Percentiles rank a stretch among this genome's conserved stretches.
Conservation (phyloP, 2,888 invertebrate genomes). For the Liodrosophila aerea region DNA sequence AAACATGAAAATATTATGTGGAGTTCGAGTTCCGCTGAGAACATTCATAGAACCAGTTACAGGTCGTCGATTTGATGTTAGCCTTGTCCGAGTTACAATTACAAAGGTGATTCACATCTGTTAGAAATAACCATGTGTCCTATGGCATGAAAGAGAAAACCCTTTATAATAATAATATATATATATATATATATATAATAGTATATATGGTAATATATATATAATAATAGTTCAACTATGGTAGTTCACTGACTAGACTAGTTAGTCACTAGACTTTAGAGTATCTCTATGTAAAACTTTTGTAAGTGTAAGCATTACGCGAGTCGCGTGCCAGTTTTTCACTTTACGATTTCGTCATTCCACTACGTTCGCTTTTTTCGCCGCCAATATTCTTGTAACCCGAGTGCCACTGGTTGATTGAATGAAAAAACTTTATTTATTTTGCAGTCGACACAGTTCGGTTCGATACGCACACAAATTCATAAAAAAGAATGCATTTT, state of each 20-base stretch:
- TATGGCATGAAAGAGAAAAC: not conserved
- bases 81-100: conserved; percentile 24
- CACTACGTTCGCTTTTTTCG: conserved; percentile 19
- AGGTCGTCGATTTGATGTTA: conserved; percentile 7
- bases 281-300: conserved; percentile 11
- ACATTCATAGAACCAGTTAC: conserved; percentile 25
- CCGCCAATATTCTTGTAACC: conserved; percentile 26
- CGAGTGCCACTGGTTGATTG: conserved; percentile 3
- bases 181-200: no score
- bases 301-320: conserved; percentile 20
- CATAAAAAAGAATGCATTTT: conserved; percentile 9
- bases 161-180: no score
- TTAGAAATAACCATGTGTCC: no score
- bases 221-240: no score
- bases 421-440: conserved; percentile 10
- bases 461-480: not conserved
- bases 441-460: conserved; percentile 4
- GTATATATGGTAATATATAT: no score
- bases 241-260: no score
- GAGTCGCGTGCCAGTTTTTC: conserved; percentile 51
- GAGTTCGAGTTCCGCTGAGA: conserved; percentile 11
- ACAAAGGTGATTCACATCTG: not conserved
- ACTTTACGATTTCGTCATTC: conserved; percentile 50
- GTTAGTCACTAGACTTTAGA: no score
- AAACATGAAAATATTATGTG: conserved; percentile 8